phyloP scores from a whole-genome alignment of 1,140 invertebrate genomes.

The Spodoptera frugiperda region DNA sequence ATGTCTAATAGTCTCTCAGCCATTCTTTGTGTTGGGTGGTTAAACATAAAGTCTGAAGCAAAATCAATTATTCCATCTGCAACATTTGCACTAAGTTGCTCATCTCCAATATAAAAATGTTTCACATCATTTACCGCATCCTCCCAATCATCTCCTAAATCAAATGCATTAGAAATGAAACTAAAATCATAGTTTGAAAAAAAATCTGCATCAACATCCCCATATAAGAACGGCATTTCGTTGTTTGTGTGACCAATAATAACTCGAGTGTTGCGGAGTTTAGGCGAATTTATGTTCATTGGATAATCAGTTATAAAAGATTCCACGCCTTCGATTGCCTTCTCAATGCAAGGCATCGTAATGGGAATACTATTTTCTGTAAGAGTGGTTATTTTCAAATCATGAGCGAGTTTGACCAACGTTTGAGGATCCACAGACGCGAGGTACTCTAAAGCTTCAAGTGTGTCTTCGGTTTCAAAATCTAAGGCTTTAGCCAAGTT shows the following conservation, averaged over 20 bases:
- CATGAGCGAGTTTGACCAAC: slow-evolving; percentile 44
- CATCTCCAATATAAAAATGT: slow-evolving; percentile 60
- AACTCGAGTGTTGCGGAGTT: slow-evolving; percentile 47
- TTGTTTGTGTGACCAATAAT: slow-evolving; percentile 54
- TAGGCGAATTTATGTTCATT: slow-evolving; percentile 41
- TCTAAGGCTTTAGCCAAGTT: slow-evolving; percentile 52
- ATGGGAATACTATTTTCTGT: background rate
- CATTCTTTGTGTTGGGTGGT: slow-evolving; percentile 55
- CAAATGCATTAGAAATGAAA: slow-evolving; percentile 18
- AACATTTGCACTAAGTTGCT: slow-evolving; percentile 30
- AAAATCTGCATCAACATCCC: slow-evolving; percentile 15
- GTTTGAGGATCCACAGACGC: slow-evolving; percentile 29
- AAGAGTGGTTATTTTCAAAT: slow-evolving; percentile 22
- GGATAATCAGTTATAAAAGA: slow-evolving; percentile 53
- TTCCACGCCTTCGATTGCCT: slow-evolving; percentile 51
- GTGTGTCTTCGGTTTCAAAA: slow-evolving; percentile 49
- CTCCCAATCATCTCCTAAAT: slow-evolving; percentile 49
- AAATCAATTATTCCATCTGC: slow-evolving; percentile 49
- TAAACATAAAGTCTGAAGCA: slow-evolving; percentile 53
- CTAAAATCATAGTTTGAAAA: slow-evolving; percentile 30
- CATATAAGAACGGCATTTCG: slow-evolving; percentile 50
- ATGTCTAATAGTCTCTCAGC: slow-evolving; percentile 47
- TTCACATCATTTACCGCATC: slow-evolving; percentile 47
- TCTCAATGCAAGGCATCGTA: slow-evolving; percentile 54
- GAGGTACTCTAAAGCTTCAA: slow-evolving; percentile 52